These are phyloP conservation scores for Arctocebus calabarensis DNA, from an alignment of 2,797 vertebrate genomes.

Conservation along the genomic window DNA sequence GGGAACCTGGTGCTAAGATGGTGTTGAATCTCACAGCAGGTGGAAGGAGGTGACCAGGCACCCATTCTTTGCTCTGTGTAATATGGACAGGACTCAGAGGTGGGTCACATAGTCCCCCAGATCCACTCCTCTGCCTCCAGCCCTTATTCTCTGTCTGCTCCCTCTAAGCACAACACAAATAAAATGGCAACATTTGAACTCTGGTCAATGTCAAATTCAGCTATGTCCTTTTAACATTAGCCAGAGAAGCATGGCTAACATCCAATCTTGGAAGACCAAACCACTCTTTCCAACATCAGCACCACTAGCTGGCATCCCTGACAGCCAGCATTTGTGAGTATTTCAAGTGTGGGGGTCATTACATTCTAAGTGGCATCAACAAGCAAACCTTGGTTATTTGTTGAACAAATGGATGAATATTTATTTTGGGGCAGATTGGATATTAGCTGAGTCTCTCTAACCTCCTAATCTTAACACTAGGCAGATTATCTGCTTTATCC, in stretches of 20 bases:
- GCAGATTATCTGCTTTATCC: background rate
- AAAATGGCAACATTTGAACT: background rate
- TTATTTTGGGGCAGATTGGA: background rate
- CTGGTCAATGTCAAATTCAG: background rate
- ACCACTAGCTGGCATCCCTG: fast-evolving
- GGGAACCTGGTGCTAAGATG: background rate
- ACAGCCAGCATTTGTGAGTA: background rate
- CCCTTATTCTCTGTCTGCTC: background rate
- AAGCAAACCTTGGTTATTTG: background rate
- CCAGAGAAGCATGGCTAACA: background rate
- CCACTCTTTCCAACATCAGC: background rate
- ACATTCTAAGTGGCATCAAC: fast-evolving
- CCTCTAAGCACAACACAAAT: background rate
- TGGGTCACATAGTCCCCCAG: fast-evolving
- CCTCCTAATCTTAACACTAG: background rate
- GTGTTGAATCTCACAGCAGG: background rate
- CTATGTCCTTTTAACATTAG: fast-evolving
- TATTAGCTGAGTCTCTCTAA: background rate
- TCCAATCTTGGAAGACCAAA: background rate
- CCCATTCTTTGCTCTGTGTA: fast-evolving
- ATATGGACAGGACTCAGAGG: background rate
- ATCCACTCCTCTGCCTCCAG: background rate
- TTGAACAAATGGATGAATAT: background rate
- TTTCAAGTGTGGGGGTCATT: background rate
- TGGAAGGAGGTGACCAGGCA: fast-evolving